Base-by-base conservation (phyloP, 92 coral and sea anemone species). In the Nematostella vectensis region DNA sequence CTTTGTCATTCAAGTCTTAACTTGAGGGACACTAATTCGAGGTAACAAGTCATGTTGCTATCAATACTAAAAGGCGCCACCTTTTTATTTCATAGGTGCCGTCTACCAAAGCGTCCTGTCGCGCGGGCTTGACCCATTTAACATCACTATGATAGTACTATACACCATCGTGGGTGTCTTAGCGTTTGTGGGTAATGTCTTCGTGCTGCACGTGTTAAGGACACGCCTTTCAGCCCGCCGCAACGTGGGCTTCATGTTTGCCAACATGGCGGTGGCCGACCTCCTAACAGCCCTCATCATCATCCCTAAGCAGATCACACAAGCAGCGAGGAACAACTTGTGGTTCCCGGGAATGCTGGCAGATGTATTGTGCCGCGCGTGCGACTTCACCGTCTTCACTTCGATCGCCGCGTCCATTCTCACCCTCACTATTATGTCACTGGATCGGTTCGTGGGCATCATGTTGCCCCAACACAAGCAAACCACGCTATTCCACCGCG, bases 221-320 rank as follows among this genome's bases (percentile, higher is more conserved):
- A 29, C 59, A 31, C 48, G 39, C 47, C 68, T 57, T 17, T 36
- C 50, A 63, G 33, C 21, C 12, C 58, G 51, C 9, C 12, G 4
- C 9, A 45, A 11, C 4, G 23, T 45, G 11, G 51, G 51, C 21
- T 45, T 45, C 51, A 45, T 45, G 51, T 48, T 63, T 30, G 58
- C 59, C 11, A 63, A 63, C 48, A 63, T 63, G 70, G 70, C 70
- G 11, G 11, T 37, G 1, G 54, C 70, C 39, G 70, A 63, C 30
- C 43, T 63, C 52, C 47, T 63, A 9, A 31, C 59, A 3, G 30
- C 70, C 10, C 21, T 26, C 20, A 30, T 63, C n/a, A 48, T 55
- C 49, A 31, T 43, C 11, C 61, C 70, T 2, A 3, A 31, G 49
- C 18, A 17, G 18, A 11, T 45, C 4, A 10, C 4, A 4, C 12